Percentiles rank a stretch among this genome's conserved stretches.
Evolutionary conservation across 2,113 vertebrate genomes (phyloP).

Genomic region (Smithornis capensis): DNA sequence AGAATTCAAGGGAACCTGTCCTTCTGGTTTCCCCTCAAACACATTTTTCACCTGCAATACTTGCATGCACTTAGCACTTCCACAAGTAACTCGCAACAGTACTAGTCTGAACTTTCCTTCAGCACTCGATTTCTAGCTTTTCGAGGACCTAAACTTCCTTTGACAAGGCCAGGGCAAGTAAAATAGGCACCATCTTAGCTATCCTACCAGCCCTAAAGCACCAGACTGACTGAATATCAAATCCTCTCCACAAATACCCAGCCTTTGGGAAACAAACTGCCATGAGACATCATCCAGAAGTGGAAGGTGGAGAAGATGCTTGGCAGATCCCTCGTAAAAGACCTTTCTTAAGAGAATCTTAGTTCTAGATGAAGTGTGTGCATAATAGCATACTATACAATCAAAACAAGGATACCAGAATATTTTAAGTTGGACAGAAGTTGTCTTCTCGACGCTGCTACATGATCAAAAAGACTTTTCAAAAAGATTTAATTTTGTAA

Average conservation of each 20-base stretch:
- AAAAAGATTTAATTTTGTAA: not conserved
- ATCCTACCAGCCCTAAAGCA: not conserved
- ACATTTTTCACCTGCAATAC: not conserved
- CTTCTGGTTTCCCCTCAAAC: not conserved
- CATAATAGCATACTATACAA: not conserved
- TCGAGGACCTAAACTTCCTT: not conserved
- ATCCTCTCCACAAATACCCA: not conserved
- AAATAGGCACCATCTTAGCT: not conserved
- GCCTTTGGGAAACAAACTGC: not conserved
- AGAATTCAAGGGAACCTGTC: not conserved
- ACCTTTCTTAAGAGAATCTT: not conserved
- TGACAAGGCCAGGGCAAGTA: not conserved
- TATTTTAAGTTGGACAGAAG: not conserved
- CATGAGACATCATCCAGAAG: not conserved
- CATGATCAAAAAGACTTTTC: not conserved
- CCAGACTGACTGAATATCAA: not conserved
- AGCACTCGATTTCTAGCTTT: not conserved
- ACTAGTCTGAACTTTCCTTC: not conserved
- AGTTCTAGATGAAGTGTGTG: rapidly evolving
- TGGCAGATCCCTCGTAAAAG: not conserved
- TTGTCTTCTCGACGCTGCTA: not conserved
- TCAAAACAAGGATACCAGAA: not conserved
- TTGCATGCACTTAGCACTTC: not conserved
- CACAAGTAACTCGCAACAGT: not conserved
- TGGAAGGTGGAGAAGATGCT: not conserved